Base-by-base conservation (phyloP, 2,113 vertebrate species). In the Clupea harengus region DNA sequence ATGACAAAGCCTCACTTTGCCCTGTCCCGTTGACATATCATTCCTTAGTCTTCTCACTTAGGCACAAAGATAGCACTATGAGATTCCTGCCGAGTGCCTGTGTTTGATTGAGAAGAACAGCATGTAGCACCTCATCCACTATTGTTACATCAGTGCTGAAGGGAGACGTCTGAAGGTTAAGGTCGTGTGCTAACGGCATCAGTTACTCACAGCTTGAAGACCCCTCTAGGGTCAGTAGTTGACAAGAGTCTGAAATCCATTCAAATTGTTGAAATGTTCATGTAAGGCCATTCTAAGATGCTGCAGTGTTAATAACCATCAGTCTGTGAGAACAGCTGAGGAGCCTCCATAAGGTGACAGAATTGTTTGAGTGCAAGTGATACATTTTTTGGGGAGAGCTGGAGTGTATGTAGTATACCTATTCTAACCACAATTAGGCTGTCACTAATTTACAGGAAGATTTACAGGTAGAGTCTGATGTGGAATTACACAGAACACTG, bases 61-160 rank as follows among this genome's bases (percentile, higher is more conserved):
- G 89, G 88, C 17, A 90, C 88, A 91, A 91, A 91, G 87, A 91
- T 90, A 90, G 88, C 88, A 87, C 82, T 85, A 84, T 88, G 87
- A 89, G 87, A 88, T 88, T 89, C 88, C 50, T 90, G 20, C 84
- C 46, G 86, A 83, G 83, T 88, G 83, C 81, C 82, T 88, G 49
- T 25, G 64, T 6, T 32, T 86, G 83, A 88, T 87, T 87, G 90
- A 87, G 90, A 83, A 88, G 87, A 82, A 86, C 87, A 88, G 84
- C 83, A 46, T 87, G 86, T 83, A 6, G 28, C 25, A 81, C 85
- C 86, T n/a, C 39, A 83, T 83, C 39, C 81, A 85, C 88, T n/a
- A 83, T 83, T 84, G 80, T 39, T 39, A 82, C 64, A 44, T 85
- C 57, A 44, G 50, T 47, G 47, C 8, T 49, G 47, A 49, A 49